Evolutionary conservation across 2,113 vertebrate genomes (phyloP).

Genomic region (Apeltes quadracus): DNA sequence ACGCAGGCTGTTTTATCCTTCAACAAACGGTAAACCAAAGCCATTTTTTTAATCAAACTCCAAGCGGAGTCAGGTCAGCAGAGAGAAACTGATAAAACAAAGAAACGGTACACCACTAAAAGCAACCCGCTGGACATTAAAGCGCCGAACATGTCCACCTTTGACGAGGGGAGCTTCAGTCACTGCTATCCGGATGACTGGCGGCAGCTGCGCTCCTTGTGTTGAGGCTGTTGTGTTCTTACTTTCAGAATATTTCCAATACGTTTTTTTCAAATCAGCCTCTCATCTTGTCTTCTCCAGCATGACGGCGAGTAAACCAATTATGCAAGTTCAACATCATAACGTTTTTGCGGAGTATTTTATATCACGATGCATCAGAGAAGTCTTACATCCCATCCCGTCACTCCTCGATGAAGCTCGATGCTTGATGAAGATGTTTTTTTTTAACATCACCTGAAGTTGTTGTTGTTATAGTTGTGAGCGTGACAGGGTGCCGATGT

Average conservation of each 20-base stretch:
- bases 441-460: neutral
- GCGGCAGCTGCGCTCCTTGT: neutral
- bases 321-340: neutral
- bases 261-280: neutral
- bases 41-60: constrained; percentile 52
- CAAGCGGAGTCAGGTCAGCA: constrained; percentile 22
- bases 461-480: neutral
- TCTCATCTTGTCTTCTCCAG: neutral
- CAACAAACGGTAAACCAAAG: constrained; percentile 32
- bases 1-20: constrained; percentile 36
- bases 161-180: neutral
- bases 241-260: neutral
- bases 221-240: neutral
- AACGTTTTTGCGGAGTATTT: neutral
- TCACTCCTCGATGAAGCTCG: neutral
- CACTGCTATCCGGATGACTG: constrained; percentile 8
- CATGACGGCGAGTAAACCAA: neutral
- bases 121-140: constrained; percentile 20
- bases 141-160: constrained; percentile 14
- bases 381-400: too few relatives aligned
- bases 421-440: neutral
- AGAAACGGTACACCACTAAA: constrained; percentile 34
- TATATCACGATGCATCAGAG: too few relatives aligned
- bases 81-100: constrained; percentile 27
- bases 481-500: neutral